phyloP scores from a whole-genome alignment of 2,113 vertebrate genomes.

The Podarcis raffonei region DNA sequence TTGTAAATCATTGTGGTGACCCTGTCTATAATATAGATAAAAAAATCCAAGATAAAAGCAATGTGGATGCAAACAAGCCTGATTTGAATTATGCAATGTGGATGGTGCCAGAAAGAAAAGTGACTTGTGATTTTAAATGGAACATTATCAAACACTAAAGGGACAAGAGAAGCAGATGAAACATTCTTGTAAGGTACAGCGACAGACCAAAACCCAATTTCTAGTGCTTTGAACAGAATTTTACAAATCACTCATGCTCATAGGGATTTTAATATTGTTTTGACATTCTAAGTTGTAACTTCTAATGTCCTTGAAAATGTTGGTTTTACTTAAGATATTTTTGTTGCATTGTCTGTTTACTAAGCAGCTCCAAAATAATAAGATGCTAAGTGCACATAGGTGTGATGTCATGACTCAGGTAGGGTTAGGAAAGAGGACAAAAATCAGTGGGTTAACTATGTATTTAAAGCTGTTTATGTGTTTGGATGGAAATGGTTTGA shows the following conservation, averaged over 20 bases:
- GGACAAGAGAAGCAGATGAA: background rate
- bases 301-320: background rate
- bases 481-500: background rate
- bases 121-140: background rate
- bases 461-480: background rate
- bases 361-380: background rate
- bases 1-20: slow-evolving; percentile 16
- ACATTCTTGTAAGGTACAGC: background rate
- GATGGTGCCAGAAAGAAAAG: background rate
- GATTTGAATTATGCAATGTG: background rate
- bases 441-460: background rate
- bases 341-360: background rate
- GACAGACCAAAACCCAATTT: background rate
- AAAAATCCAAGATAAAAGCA: background rate
- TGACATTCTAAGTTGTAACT: background rate
- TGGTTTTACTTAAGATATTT: background rate
- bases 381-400: background rate
- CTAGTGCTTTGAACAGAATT: background rate
- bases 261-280: background rate
- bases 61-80: background rate
- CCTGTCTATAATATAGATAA: background rate
- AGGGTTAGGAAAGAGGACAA: background rate
- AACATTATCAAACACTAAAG: background rate
- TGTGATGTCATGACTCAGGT: background rate
- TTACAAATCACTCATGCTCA: background rate